Base-by-base conservation (phyloP, 1,140 invertebrate species). In the Leptopilina boulardi region DNA sequence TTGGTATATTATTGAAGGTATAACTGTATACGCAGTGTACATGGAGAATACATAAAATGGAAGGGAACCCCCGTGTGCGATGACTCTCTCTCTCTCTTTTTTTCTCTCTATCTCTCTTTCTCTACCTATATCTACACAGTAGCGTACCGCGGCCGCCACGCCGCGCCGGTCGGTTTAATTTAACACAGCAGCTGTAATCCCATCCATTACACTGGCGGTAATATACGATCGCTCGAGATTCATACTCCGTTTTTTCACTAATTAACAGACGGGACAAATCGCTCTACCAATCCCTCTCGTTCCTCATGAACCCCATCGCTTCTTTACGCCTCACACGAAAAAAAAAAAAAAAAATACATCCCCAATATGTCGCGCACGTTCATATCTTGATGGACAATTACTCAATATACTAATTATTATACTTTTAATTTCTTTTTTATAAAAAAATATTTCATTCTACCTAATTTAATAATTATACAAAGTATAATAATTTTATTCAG, bases 181-280 rank as follows among this genome's bases (percentile, higher is more conserved):
- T 91, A 91, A 90, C 90, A 87, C 89, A 91, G 89, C 90, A 91
- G 90, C 90, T 91, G 90, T 91, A 91, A 91, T 91, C 89, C 90
- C 90, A 91, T 91, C 89, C 87, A 91, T 91, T 91, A 91, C 89
- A 87, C 80, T 77, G 83, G 88, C 86, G 87, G 90, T 91, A 91
- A 91, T 91, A 91, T 91, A 91, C 90, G 90, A 91, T 91, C 90
- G 90, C 89, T 91, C 90, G 89, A 91, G 90, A 91, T 91, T 91
- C 90, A 91, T 91, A 91, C 90, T 91, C 90, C 89, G 89, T 91
- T 91, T 91, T 91, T 91, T 91, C 90, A 91, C 90, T 91, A 91
- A 91, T 91, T 91, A 91, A 91, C 90, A 91, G 90, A 91, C 90
- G 90, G 90, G 90, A 91, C 90, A 91, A 91, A 91, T 91, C 90